phyloP scores from a whole-genome alignment of 1,140 invertebrate genomes.

The Bombus pascuorum region DNA sequence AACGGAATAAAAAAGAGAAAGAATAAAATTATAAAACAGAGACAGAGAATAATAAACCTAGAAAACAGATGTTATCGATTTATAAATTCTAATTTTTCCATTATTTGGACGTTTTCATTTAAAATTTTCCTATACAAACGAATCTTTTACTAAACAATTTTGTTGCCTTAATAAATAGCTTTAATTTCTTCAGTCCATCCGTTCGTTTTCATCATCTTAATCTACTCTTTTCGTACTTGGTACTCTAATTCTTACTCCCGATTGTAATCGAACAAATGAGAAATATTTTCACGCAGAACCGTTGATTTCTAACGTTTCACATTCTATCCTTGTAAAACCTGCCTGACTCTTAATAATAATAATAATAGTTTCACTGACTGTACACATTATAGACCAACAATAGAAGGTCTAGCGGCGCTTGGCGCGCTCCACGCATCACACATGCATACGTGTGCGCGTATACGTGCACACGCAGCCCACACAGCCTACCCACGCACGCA shows the following conservation, averaged over 20 bases:
- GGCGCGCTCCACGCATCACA: constrained; percentile 75
- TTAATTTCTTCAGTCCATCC: constrained; percentile 60
- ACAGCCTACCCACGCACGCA: neutral
- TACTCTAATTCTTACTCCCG: constrained; percentile 35
- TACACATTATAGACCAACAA: constrained; percentile 83
- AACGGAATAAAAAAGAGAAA: constrained; percentile 64
- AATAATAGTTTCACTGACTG: constrained; percentile 83
- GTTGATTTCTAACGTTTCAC: constrained; percentile 56
- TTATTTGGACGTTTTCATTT: constrained; percentile 52
- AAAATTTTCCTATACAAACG: constrained; percentile 76
- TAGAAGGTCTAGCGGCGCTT: constrained; percentile 80
- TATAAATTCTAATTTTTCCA: constrained; percentile 72
- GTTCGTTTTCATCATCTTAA: constrained; percentile 19
- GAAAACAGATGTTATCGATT: constrained; percentile 71
- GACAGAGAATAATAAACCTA: constrained; percentile 35
- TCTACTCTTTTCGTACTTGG: constrained; percentile 47
- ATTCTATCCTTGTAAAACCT: constrained; percentile 70
- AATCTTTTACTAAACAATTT: constrained; percentile 57
- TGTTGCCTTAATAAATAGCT: constrained; percentile 34
- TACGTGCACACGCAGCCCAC: neutral
- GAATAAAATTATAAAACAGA: constrained; percentile 34
- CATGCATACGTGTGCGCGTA: constrained; percentile 66
- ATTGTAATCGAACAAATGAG: constrained; percentile 62
- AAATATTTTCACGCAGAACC: constrained; percentile 66
- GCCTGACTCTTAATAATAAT: constrained; percentile 81